phyloP scores from a whole-genome alignment of 2,888 invertebrate species.

The Homarus gammarus region DNA sequence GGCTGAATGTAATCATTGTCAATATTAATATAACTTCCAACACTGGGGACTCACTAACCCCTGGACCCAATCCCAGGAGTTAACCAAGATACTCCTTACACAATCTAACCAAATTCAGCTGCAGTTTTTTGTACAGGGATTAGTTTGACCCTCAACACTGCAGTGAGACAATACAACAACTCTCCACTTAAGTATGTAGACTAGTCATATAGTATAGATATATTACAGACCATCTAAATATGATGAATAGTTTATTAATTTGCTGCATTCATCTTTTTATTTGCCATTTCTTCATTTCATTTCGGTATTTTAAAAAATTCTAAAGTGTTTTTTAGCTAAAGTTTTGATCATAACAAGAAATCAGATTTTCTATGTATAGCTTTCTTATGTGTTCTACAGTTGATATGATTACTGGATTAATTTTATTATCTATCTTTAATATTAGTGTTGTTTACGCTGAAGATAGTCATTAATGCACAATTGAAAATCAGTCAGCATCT shows the following conservation, averaged over 20 bases:
- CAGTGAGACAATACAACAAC: not conserved
- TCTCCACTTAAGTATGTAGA: not conserved
- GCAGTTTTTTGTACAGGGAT: too few species aligned
- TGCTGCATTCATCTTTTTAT: not conserved
- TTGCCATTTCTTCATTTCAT: not conserved
- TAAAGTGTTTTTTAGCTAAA: too few species aligned
- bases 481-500: too few species aligned
- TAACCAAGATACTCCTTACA: too few species aligned
- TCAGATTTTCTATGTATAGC: too few species aligned
- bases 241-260: not conserved
- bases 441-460: not conserved
- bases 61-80: too few species aligned
- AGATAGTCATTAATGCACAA: not conserved
- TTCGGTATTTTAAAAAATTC: not conserved
- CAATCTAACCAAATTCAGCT: too few species aligned
- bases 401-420: not conserved
- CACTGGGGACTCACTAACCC: too few species aligned
- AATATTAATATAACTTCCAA: not conserved
- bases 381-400: not conserved
- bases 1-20: not conserved
- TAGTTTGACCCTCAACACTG: too few species aligned
- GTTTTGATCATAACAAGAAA: too few species aligned
- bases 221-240: not conserved
- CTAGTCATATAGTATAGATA: not conserved
- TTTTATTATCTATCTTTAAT: not conserved